phyloP scores from a whole-genome alignment of 2,888 invertebrate species.

The Megastigmus dorsalis region DNA sequence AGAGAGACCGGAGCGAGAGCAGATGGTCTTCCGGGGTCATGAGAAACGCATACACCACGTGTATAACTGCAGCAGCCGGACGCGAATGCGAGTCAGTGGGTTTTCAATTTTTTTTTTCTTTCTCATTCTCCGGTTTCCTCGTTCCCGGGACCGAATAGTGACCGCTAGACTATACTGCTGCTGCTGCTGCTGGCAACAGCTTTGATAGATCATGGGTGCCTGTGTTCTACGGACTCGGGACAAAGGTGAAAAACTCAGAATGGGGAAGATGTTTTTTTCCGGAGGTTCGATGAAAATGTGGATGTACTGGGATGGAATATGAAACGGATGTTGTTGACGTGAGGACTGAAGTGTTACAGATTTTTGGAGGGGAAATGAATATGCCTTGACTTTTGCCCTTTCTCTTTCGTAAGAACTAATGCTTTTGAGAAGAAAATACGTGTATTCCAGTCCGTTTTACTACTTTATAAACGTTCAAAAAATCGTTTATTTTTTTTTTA shows the following conservation, averaged over 20 bases:
- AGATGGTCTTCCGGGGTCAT: slow-evolving; percentile 52
- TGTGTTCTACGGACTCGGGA: not conserved
- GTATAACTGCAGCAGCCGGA: not conserved
- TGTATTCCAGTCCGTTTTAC: too few relatives aligned
- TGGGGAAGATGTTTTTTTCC: not conserved
- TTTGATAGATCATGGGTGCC: slow-evolving; percentile 44
- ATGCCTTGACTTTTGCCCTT: too few relatives aligned
- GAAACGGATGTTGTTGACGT: slow-evolving; percentile 7
- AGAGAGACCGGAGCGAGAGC: slow-evolving; percentile 2
- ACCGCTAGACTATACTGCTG: too few relatives aligned
- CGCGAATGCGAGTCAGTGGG: not conserved
- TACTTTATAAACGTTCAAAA: too few relatives aligned
- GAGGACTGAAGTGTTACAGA: too few relatives aligned
- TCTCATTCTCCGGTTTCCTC: too few relatives aligned
- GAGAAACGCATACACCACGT: slow-evolving; percentile 11
- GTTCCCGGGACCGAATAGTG: too few relatives aligned
- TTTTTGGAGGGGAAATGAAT: too few relatives aligned
- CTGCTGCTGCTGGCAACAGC: not conserved
- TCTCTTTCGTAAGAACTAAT: too few relatives aligned
- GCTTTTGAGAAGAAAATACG: too few relatives aligned
- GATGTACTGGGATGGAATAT: not conserved
- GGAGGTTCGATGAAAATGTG: not conserved
- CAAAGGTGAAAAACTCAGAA: slow-evolving; percentile 4
- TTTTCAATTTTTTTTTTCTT: slow-evolving; percentile 38
- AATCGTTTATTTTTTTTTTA: not conserved